Base-by-base conservation (phyloP, 2,888 invertebrate genomes). In the Rhyacophila evoluta region DNA sequence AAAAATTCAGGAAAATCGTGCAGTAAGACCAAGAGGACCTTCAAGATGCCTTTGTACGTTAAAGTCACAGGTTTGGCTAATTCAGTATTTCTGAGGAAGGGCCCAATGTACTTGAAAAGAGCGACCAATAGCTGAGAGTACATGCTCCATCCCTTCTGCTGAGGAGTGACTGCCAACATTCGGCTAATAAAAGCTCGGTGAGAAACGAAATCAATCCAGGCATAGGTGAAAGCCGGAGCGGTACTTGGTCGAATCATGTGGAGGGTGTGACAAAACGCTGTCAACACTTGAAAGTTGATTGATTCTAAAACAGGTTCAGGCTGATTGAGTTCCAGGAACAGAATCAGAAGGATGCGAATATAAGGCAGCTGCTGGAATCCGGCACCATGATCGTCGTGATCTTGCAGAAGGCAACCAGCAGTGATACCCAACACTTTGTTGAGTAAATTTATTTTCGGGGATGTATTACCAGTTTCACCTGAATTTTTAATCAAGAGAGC, bases 1-100 rank as follows among this genome's bases (percentile, higher is more conserved):
- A 99, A 91, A 87, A 99, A 98, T 88, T 99, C 99, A 0, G 99
- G 99, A 87, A 99, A 99, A 87, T 99, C 99, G 86, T 99, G 99
- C 10, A 99, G 91, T 33, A 99, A 89, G 0, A 99, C 98, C 39
- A 99, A 90, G 73, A 99, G 90, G 6, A 99, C 97, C 82, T 98
- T 93, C 69, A 99, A 89, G 0, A 98, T 98, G 83, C 98, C 99
- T 88, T 98, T 98, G 90, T 99, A 99, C 27, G 99, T 89, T 84
- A 95, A 91, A 85, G 97, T 96, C 3, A 99, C 97, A 0, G 98
- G 97, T 84, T 97, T 95, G 2, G 97, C 96, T 29, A 99, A 91
- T 85, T 98, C 98, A 0, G 99, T 98, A 88, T 99, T 99, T 76
- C 99, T 92, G 83, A 99, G 90, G 90, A 98, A 99, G 12, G 99